These are phyloP conservation scores for Lasaia peninsularis DNA, from an alignment of 1,140 invertebrate species.

Conservation along the genomic window DNA sequence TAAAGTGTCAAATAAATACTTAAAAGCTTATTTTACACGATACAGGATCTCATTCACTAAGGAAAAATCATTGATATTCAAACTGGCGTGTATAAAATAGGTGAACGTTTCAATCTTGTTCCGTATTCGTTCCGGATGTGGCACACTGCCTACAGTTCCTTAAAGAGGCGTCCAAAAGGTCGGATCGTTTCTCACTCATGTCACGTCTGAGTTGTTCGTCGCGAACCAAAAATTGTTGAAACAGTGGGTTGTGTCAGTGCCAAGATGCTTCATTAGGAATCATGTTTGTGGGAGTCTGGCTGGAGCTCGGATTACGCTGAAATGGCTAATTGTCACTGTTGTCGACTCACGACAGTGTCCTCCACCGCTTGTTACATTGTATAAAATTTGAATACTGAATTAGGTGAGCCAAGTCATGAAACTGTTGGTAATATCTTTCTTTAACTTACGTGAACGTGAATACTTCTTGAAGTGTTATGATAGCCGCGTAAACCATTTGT, in stretches of 20 bases:
- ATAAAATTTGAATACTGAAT: no score
- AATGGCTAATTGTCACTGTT: slow-evolving; percentile 8
- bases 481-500: no score
- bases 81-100: background rate
- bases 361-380: background rate
- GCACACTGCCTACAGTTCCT: slow-evolving; percentile 1
- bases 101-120: background rate
- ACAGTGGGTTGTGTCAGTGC: slow-evolving; percentile 3
- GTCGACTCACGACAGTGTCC: background rate
- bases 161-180: slow-evolving; percentile 8
- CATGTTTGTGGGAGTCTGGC: background rate
- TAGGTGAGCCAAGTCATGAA: no score
- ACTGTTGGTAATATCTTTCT: no score
- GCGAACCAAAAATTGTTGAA: slow-evolving; percentile 9
- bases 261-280: slow-evolving; percentile 10
- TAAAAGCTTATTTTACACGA: no score
- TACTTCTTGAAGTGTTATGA: no score
- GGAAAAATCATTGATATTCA: background rate
- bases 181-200: background rate
- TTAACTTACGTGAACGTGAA: no score
- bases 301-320: background rate
- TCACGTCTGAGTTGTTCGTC: slow-evolving; percentile 2
- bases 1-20: no score
- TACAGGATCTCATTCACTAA: no score
- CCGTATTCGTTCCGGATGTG: slow-evolving; percentile 1